Conservation (phyloP, 2,888 invertebrate species). For the Drosophila koepferae region DNA sequence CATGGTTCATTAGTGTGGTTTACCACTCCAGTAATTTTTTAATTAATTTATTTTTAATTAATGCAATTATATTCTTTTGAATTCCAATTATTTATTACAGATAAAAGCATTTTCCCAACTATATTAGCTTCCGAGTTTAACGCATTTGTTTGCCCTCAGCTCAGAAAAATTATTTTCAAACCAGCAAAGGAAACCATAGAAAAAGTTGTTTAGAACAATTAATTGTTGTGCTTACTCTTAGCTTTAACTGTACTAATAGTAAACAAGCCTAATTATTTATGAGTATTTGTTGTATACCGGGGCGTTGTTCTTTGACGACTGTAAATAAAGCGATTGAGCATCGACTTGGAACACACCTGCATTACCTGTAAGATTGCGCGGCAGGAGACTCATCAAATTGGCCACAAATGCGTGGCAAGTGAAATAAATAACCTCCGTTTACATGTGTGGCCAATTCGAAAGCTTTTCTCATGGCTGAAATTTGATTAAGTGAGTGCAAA, state of each 20-base stretch:
- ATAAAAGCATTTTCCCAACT: constrained; percentile 4
- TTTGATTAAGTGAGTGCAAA: constrained; percentile 78
- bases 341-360: background rate
- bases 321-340: background rate
- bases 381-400: constrained; percentile 30
- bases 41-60: background rate
- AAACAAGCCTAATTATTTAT: background rate
- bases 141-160: background rate
- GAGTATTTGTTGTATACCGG: background rate
- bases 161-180: background rate
- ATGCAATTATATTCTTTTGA: background rate
- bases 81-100: background rate
- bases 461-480: constrained; percentile 61
- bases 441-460: constrained; percentile 45
- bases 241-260: background rate
- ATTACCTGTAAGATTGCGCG: background rate
- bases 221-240: constrained; percentile 1
- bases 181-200: background rate
- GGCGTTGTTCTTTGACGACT: background rate
- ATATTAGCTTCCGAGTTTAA: background rate
- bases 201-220: constrained; percentile 1
- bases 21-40: background rate
- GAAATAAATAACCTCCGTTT: constrained; percentile 51
- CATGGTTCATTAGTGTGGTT: background rate
- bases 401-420: constrained; percentile 45